Evolutionary conservation across 2,113 vertebrate genomes (phyloP).

Genomic region (Orientallactaga bullata): DNA sequence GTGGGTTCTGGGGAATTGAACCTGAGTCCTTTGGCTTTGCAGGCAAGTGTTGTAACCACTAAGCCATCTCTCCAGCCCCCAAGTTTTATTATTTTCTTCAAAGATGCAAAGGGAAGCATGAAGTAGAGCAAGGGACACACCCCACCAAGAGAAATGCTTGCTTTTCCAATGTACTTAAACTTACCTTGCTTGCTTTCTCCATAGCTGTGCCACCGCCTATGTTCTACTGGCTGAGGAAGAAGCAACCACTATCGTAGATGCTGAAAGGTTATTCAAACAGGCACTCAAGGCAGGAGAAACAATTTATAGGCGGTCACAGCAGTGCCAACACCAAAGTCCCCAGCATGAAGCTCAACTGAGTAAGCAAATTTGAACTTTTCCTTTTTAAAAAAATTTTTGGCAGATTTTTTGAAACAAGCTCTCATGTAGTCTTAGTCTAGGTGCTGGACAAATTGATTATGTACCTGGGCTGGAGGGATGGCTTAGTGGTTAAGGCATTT

Average conservation of each 20-base stretch:
- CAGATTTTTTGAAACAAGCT: not conserved
- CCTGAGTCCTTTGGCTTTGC: too few species aligned
- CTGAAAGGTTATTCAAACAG: constrained; percentile 97
- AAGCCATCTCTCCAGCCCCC: too few species aligned
- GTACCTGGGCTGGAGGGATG: too few species aligned
- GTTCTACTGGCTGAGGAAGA: constrained; percentile 98
- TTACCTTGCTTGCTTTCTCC: constrained; percentile 67
- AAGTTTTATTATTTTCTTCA: not conserved
- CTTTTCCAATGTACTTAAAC: constrained; percentile 57
- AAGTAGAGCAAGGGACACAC: not conserved
- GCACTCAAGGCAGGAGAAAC: constrained; percentile 95
- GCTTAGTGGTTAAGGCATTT: too few species aligned
- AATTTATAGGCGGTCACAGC: constrained; percentile 88
- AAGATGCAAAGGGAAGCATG: constrained; percentile 19
- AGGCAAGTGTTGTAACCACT: too few species aligned
- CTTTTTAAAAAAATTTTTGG: too few species aligned
- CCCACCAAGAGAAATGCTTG: not conserved
- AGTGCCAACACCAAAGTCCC: constrained; percentile 89
- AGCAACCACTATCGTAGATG: constrained; percentile 97
- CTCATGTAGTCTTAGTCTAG: not conserved
- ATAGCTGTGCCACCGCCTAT: constrained; percentile 97
- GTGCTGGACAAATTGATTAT: not conserved
- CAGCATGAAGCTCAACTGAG: constrained; percentile 91
- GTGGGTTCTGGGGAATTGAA: too few species aligned
- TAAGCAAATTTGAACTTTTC: constrained; percentile 80